These are phyloP conservation scores for Baryphthengus martii DNA, from an alignment of 2,113 vertebrate species.

Conservation along the genomic window DNA sequence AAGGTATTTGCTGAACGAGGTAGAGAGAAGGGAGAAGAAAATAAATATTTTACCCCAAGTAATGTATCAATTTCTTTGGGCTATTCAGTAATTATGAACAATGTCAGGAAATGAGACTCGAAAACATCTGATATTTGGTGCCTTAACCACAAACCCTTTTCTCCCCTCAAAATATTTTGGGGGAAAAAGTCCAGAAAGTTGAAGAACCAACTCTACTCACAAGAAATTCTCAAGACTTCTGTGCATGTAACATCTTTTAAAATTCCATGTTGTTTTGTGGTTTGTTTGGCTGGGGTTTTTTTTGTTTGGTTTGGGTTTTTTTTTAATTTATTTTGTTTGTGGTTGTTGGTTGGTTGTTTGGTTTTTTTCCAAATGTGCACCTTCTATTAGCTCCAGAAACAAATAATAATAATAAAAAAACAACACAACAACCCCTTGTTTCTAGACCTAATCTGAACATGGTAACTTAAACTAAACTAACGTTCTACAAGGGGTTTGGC, in stretches of 20 bases:
- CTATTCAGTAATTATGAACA: background rate
- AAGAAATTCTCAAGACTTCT: background rate
- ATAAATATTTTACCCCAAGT: background rate
- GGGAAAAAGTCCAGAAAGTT: background rate
- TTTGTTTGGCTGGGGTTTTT: too few species aligned
- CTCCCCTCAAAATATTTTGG: background rate
- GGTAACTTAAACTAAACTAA: background rate
- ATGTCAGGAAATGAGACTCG: background rate
- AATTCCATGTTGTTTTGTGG: background rate
- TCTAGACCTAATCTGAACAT: background rate
- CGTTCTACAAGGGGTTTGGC: background rate
- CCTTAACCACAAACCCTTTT: background rate
- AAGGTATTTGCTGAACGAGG: background rate
- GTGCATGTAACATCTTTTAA: background rate
- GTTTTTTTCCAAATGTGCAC: background rate
- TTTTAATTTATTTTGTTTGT: too few species aligned
- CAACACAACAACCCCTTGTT: background rate
- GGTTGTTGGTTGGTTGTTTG: too few species aligned
- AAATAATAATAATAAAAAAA: background rate
- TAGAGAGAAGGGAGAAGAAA: background rate
- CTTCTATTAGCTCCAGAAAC: background rate
- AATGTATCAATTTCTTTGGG: background rate
- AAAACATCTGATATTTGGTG: background rate
- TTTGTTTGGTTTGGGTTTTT: too few species aligned
- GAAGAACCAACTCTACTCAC: background rate